These are phyloP conservation scores for Cetonia aurata DNA, from an alignment of 2,888 invertebrate species.

Conservation along the genomic window DNA sequence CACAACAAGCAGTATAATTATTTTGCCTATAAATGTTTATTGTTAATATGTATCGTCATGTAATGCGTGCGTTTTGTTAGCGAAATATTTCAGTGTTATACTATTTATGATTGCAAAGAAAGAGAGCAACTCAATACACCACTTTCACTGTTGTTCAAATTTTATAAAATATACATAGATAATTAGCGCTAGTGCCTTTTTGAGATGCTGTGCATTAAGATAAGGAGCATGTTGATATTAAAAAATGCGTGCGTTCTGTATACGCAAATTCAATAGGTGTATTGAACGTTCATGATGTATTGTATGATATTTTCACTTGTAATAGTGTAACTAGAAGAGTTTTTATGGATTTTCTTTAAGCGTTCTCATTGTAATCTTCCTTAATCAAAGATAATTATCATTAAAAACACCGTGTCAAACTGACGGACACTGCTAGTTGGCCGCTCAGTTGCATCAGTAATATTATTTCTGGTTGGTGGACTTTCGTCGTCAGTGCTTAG, in stretches of 20 bases:
- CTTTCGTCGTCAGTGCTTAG: no score
- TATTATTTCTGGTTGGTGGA: no score
- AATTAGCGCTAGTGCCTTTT: conserved; percentile 39
- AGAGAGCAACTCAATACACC: conserved; percentile 24
- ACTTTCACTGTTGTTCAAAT: conserved; percentile 27
- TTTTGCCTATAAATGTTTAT: no score
- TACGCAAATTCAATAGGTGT: conserved; percentile 22
- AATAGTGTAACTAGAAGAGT: neutral
- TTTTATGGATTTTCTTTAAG: no score
- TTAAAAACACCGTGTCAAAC: no score
- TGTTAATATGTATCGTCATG: conserved; percentile 4
- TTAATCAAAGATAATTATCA: no score
- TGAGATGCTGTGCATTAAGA: conserved; percentile 36
- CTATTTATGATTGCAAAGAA: neutral
- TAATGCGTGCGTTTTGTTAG: conserved; percentile 17
- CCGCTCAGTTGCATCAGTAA: no score
- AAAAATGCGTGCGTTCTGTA: conserved; percentile 14
- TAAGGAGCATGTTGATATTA: conserved; percentile 35
- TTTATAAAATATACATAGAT: conserved; percentile 21
- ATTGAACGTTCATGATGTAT: conserved; percentile 18
- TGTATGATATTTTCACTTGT: conserved; percentile 6
- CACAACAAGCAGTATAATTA: neutral
- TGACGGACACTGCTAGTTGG: no score
- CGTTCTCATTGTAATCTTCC: no score
- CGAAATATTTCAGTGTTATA: neutral